These are phyloP conservation scores for Corydoras sp. DNA, from an alignment of 2,113 vertebrate species.

Conservation along the genomic window DNA sequence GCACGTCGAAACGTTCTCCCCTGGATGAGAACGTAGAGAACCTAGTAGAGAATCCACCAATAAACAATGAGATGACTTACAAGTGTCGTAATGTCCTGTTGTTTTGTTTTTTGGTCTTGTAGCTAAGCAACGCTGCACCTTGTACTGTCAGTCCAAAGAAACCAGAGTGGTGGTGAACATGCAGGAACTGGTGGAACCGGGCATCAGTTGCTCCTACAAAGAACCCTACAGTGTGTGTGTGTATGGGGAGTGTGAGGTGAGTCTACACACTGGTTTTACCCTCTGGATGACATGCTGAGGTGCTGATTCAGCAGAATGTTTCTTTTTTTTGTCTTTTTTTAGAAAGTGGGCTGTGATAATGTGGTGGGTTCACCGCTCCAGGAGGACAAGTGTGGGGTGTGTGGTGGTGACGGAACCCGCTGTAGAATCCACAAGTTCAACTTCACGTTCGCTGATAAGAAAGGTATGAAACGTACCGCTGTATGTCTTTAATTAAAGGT, in stretches of 20 bases:
- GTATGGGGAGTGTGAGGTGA: slow-evolving; percentile 85
- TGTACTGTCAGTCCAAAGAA: slow-evolving; percentile 89
- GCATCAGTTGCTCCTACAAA: slow-evolving; percentile 94
- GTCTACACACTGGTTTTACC: slow-evolving; percentile 32
- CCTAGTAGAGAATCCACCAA: too few species aligned
- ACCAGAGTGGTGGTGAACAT: slow-evolving; percentile 80
- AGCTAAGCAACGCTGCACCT: slow-evolving; percentile 90
- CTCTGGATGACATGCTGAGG: too few species aligned
- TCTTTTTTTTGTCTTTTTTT: slow-evolving; percentile 38
- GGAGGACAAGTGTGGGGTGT: slow-evolving; percentile 94
- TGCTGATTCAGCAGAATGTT: too few species aligned
- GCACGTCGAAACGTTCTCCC: too few species aligned
- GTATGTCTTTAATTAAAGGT: too few species aligned
- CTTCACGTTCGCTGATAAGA: slow-evolving; percentile 80
- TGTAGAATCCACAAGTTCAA: slow-evolving; percentile 91
- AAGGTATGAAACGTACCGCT: slow-evolving; percentile 62
- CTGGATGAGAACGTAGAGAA: too few species aligned
- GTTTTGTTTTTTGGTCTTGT: slow-evolving; percentile 33
- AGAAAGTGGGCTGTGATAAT: slow-evolving; percentile 97
- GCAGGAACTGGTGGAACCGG: slow-evolving; percentile 82
- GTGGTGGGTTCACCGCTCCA: slow-evolving; percentile 85
- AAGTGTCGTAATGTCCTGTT: too few species aligned
- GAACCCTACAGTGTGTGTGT: slow-evolving; percentile 90
- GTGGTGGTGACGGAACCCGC: slow-evolving; percentile 87
- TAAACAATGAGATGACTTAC: too few species aligned